Base-by-base conservation (phyloP, 64 coral and sea anemone species). In the Orbicella faveolata region DNA sequence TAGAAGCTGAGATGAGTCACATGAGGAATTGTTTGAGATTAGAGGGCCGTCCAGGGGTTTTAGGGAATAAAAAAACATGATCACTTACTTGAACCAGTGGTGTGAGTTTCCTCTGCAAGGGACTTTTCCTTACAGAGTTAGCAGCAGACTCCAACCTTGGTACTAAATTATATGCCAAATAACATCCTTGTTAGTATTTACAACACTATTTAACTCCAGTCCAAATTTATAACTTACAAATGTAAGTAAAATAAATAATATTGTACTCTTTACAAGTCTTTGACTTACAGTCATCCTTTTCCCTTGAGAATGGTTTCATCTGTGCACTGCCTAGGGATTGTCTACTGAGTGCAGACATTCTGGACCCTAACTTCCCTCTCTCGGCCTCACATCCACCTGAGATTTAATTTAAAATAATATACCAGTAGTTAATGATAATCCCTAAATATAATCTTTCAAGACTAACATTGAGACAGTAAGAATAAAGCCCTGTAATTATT, bases 311-410 rank as follows among this genome's bases (percentile, higher is more conserved):
- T 63, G 86, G 30, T 2, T 64, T 26, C 1, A 76, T 75, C 30
- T 75, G 51, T 61, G n/a, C 4, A 34, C 80, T 91, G 39, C 52
- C 73, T n/a, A 44, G 61, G 11, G 89, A 91, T 84, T 10, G 48
- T 63, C 20, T 63, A 36, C 54, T 85, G 10, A 63, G 70, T 35
- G 15, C 55, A 65, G 89, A 90, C 18, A 75, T 41, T 64, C 72
- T 83, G 34, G 89, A 91, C 20, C 36, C 74, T 23, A 91, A 36
- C 69, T 83, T 84, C 36, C 75, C 53, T 62, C 37, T 65, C 35
- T 84, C 72, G 37, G 36, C 80, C 51, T 77, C 65, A 76, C 48
- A 44, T 19, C 70, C 73, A 61, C 69, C 74, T 88, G 15, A 9
- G 55, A n/a, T 70, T 30, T 15, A 26, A n/a, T 70, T 6, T 26